Evolutionary conservation across 2,888 invertebrate species (phyloP).

Genomic region (Pimpla rufipes): DNA sequence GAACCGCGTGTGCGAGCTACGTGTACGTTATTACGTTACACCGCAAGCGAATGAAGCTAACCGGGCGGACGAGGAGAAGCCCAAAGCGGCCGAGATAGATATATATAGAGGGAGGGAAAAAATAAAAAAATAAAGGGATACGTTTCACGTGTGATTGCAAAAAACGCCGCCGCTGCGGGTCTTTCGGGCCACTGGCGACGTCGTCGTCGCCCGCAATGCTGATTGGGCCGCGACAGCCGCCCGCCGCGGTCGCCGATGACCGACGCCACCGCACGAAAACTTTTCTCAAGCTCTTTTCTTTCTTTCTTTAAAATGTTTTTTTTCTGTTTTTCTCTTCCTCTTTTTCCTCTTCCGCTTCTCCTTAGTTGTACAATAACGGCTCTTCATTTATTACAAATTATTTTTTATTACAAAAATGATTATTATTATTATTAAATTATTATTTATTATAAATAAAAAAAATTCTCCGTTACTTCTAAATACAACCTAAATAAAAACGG

Average conservation of each 20-base stretch:
- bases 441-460: too few relatives aligned
- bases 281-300: constrained; percentile 12
- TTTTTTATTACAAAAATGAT: too few relatives aligned
- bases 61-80: background rate
- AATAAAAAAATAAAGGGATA: constrained; percentile 49
- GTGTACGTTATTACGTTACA: constrained; percentile 14
- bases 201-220: constrained; percentile 55
- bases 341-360: constrained; percentile 7
- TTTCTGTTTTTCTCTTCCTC: constrained; percentile 15
- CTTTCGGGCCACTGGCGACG: background rate
- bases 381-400: too few relatives aligned
- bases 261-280: constrained; percentile 36
- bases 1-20: background rate
- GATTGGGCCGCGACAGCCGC: constrained; percentile 47
- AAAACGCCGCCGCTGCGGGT: constrained; percentile 13
- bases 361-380: constrained; percentile 3
- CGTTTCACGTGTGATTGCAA: constrained; percentile 60
- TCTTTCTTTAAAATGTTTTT: too few relatives aligned
- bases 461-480: too few relatives aligned
- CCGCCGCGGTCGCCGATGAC: constrained; percentile 23
- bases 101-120: too few relatives aligned
- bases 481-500: too few relatives aligned
- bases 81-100: constrained; percentile 21
- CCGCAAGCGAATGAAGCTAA: constrained; percentile 25
- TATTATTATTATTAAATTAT: too few relatives aligned